Conservation (phyloP, 2,888 invertebrate species). For the Aleiodes leptofemur region DNA sequence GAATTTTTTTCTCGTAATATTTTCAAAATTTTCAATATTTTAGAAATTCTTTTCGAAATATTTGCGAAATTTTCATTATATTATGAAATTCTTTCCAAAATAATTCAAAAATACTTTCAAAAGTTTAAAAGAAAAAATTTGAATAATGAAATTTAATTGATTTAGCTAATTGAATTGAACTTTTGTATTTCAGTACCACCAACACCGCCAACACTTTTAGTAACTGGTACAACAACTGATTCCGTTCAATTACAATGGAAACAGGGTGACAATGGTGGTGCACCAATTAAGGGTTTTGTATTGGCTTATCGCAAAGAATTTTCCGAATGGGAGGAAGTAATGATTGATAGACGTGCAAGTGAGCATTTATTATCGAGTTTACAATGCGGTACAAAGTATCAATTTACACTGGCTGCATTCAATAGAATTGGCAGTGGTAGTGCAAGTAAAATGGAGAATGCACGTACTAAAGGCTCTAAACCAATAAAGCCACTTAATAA, state of each 20-base stretch:
- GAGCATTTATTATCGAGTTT: constrained; percentile 72
- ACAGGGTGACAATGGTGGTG: constrained; percentile 78
- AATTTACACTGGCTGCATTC: constrained; percentile 73
- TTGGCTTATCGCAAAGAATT: constrained; percentile 77
- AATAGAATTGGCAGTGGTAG: constrained; percentile 74
- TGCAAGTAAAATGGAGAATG: constrained; percentile 72
- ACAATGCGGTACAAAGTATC: constrained; percentile 73
- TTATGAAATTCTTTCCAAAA: too few species aligned
- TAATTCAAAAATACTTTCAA: too few species aligned
- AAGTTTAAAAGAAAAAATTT: too few species aligned
- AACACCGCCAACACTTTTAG: constrained; percentile 76
- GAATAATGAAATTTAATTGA: too few species aligned
- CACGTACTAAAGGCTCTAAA: constrained; percentile 73
- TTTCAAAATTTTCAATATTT: too few species aligned
- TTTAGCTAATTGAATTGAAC: background rate
- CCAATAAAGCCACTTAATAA: constrained; percentile 72
- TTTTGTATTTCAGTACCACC: constrained; percentile 77
- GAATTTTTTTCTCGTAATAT: too few species aligned
- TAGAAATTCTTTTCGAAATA: too few species aligned
- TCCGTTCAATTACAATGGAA: constrained; percentile 78
- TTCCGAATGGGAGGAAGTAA: constrained; percentile 78
- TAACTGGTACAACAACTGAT: constrained; percentile 76
- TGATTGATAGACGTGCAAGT: constrained; percentile 75
- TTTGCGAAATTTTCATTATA: too few species aligned
- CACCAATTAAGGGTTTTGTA: constrained; percentile 77